Evolutionary conservation across 2,888 invertebrate species (phyloP).

Genomic region (Aradus depressus): DNA sequence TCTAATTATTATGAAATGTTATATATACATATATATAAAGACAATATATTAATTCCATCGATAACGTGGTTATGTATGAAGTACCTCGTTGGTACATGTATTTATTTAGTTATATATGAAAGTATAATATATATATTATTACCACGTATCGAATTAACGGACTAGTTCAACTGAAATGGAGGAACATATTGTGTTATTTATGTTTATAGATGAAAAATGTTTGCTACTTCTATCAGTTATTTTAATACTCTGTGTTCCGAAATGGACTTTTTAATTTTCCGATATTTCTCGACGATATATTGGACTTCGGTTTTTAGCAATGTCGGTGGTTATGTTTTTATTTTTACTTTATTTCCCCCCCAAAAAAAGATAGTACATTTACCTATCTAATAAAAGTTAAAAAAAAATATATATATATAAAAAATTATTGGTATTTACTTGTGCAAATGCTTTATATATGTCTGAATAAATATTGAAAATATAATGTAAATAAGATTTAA

Average conservation of each 20-base stretch:
- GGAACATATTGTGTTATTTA: constrained; percentile 10
- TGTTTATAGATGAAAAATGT: constrained; percentile 15
- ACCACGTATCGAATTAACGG: constrained; percentile 14
- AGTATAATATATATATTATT: constrained; percentile 6
- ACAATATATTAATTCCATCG: constrained; percentile 26
- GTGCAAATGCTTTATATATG: constrained; percentile 35
- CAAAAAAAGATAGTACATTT: constrained; percentile 19
- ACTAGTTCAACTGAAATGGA: constrained; percentile 11
- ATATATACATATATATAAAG: constrained; percentile 27
- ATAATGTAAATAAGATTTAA: constrained; percentile 33
- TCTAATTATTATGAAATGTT: constrained; percentile 24
- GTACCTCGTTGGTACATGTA: constrained; percentile 24
- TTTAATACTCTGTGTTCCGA: constrained; percentile 21
- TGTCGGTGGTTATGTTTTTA: constrained; percentile 20
- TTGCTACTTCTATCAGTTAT: constrained; percentile 15
- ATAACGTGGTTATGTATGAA: constrained; percentile 22
- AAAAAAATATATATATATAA: neutral
- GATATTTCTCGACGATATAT: constrained; percentile 18
- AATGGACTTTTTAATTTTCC: constrained; percentile 19
- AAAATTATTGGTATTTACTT: constrained; percentile 32
- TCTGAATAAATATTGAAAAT: constrained; percentile 33
- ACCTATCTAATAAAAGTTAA: neutral
- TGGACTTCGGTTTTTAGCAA: constrained; percentile 20
- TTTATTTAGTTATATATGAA: constrained; percentile 24
- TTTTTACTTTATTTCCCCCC: constrained; percentile 8